These are phyloP conservation scores for Pararge aegeria DNA, from an alignment of 1,140 invertebrate species.

Conservation along the genomic window DNA sequence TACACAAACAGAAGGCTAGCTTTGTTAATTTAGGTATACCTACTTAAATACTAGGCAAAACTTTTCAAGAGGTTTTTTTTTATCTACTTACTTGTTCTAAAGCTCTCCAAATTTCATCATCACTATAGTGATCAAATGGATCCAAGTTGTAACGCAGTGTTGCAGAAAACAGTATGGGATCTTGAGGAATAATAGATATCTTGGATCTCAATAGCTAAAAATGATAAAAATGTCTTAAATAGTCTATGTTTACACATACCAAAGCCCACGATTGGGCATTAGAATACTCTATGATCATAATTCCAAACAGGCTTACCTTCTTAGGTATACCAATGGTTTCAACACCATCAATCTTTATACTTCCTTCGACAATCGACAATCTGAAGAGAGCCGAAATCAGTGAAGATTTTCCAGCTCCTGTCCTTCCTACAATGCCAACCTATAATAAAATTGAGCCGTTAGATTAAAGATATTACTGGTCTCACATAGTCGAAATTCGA, in stretches of 20 bases:
- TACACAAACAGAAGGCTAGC: no score
- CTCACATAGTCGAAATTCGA: no score
- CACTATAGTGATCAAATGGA: constrained; percentile 35
- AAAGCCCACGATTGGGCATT: no score
- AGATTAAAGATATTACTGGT: no score
- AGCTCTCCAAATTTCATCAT: constrained; percentile 7
- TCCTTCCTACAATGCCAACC: constrained; percentile 85
- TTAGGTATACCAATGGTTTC: constrained; percentile 80
- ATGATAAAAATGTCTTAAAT: constrained; percentile 7
- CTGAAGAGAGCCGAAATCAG: constrained; percentile 85
- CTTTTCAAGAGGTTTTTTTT: no score
- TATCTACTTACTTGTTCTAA: constrained; percentile 7
- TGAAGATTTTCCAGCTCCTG: constrained; percentile 91
- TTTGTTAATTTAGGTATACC: no score
- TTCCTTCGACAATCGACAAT: constrained; percentile 71
- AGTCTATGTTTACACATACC: no score
- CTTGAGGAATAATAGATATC: constrained; percentile 45
- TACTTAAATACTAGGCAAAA: no score
- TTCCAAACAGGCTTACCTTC: constrained; percentile 63
- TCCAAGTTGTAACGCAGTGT: constrained; percentile 43
- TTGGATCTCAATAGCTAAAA: constrained; percentile 38
- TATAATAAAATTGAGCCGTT: constrained; percentile 38
- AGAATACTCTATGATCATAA: no score
- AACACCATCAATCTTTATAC: constrained; percentile 82
- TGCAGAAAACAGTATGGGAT: constrained; percentile 42